Conservation (phyloP, 2,888 invertebrate genomes). For the Stegana nigrithorax region DNA sequence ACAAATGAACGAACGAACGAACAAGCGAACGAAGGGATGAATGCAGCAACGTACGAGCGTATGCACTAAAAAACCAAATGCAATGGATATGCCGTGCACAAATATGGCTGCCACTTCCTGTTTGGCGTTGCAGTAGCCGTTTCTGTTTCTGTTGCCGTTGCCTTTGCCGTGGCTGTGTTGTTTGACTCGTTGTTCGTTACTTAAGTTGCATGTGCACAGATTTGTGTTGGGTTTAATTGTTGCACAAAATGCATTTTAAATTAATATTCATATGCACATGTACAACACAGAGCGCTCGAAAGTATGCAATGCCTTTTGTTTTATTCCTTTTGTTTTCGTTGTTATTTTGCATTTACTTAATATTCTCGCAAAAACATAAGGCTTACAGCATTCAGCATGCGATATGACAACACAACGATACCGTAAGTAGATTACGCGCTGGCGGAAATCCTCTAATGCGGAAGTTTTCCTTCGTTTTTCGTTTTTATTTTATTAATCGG, state of each 20-base stretch:
- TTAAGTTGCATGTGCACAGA: constrained; percentile 43
- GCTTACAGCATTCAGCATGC: not conserved
- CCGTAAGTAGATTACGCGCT: constrained; percentile 3
- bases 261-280: constrained; percentile 42
- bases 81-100: constrained; percentile 18
- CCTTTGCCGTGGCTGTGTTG: not conserved
- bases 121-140: constrained; percentile 1
- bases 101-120: constrained; percentile 31
- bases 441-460: too few species aligned
- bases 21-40: not conserved
- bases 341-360: constrained; percentile 10
- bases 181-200: not conserved
- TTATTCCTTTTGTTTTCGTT: not conserved
- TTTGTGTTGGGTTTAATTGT: constrained; percentile 64
- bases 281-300: constrained; percentile 31
- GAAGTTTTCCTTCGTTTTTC: constrained; percentile 6
- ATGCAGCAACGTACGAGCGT: not conserved
- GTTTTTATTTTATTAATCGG: not conserved
- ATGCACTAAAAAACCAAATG: constrained; percentile 6
- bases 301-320: constrained; percentile 33
- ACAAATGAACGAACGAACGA: constrained; percentile 21
- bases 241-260: constrained; percentile 48
- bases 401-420: not conserved
- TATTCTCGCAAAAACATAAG: not conserved
- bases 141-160: constrained; percentile 3